These are phyloP conservation scores for Drosophila sulfurigaster DNA, from an alignment of 1,140 invertebrate genomes.

Conservation along the genomic window DNA sequence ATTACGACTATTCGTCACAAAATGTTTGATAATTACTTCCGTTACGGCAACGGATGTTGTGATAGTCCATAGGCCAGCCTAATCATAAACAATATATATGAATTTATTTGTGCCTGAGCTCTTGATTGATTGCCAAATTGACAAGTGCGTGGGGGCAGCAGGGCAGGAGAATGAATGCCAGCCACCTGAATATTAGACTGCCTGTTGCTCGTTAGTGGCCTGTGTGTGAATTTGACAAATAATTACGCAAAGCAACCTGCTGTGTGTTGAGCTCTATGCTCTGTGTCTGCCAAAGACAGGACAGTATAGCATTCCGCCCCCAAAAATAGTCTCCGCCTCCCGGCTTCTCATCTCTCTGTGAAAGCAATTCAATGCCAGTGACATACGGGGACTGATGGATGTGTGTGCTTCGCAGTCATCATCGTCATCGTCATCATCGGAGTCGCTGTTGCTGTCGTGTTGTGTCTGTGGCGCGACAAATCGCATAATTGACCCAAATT, in stretches of 20 bases:
- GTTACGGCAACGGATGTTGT: slow-evolving; percentile 57
- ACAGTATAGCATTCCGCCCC: background rate
- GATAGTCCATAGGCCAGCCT: slow-evolving; percentile 19
- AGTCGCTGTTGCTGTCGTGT: slow-evolving; percentile 20
- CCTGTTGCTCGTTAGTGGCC: slow-evolving; percentile 72
- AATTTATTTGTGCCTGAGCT: slow-evolving; percentile 42
- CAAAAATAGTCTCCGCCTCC: background rate
- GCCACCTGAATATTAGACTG: slow-evolving; percentile 15
- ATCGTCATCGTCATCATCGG: background rate
- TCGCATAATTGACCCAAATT: slow-evolving; percentile 84
- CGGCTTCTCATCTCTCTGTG: background rate
- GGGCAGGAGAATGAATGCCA: slow-evolving; percentile 3
- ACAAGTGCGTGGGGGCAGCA: background rate
- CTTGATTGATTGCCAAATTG: slow-evolving; percentile 76
- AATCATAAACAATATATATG: slow-evolving; percentile 60
- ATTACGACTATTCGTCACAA: slow-evolving; percentile 54
- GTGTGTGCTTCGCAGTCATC: slow-evolving; percentile 37
- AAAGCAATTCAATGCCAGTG: slow-evolving; percentile 69
- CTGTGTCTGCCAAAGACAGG: slow-evolving; percentile 37
- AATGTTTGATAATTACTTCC: slow-evolving; percentile 70
- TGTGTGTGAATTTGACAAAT: slow-evolving; percentile 80
- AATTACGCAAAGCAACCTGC: slow-evolving; percentile 76
- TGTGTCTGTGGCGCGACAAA: slow-evolving; percentile 71
- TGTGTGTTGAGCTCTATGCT: slow-evolving; percentile 28
- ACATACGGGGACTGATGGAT: slow-evolving; percentile 71